Conservation (phyloP, 2,797 vertebrate species). For the Chrosomus eos region DNA sequence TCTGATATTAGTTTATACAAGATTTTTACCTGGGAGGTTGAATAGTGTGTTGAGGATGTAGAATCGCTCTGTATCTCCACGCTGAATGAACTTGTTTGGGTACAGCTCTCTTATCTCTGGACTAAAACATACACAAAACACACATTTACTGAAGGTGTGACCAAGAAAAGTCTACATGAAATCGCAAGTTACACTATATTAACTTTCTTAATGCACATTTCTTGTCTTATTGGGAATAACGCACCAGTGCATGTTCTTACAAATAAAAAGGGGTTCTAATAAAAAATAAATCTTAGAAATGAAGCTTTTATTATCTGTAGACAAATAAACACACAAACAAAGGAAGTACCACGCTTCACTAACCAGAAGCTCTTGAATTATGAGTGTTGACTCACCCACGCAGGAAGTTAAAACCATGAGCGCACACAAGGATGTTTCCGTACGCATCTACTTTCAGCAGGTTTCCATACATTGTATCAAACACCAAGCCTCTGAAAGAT, state of each 20-base stretch:
- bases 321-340: neutral
- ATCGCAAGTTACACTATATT: neutral
- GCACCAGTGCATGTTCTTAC: neutral
- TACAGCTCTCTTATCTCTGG: slow-evolving; percentile 95
- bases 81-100: slow-evolving; percentile 97
- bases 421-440: slow-evolving; percentile 95
- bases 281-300: neutral
- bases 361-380: neutral
- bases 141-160: neutral
- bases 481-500: slow-evolving; percentile 88
- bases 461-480: slow-evolving; percentile 92
- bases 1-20: neutral
- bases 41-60: slow-evolving; percentile 97
- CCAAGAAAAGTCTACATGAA: neutral
- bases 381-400: slow-evolving; percentile 84
- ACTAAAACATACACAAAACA: slow-evolving; percentile 67
- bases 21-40: slow-evolving; percentile 90
- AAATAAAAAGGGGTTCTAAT: neutral
- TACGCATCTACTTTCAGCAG: slow-evolving; percentile 95
- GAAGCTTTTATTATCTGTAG: neutral
- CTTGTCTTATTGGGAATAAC: neutral
- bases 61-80: slow-evolving; percentile 96
- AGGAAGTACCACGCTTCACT: neutral
- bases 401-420: slow-evolving; percentile 96
- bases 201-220: neutral